Percentiles rank a stretch among this genome's conserved stretches.
Conservation (phyloP, 2,888 invertebrate genomes). For the Dicyrtoma fusca region DNA sequence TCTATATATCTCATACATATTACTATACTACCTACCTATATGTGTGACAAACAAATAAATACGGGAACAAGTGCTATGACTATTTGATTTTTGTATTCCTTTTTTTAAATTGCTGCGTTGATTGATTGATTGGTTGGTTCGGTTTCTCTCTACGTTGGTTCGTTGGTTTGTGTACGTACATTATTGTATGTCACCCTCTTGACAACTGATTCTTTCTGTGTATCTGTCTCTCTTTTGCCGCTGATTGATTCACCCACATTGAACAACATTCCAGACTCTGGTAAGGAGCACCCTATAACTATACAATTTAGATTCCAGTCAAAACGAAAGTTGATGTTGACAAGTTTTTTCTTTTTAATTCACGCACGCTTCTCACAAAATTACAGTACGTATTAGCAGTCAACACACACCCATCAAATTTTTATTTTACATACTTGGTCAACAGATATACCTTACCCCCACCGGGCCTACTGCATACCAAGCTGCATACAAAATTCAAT, state of each 20-base stretch:
- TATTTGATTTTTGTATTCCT: constrained; percentile 49
- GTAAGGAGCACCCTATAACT: constrained; percentile 45
- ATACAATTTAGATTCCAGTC: too few relatives aligned
- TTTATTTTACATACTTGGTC: too few relatives aligned
- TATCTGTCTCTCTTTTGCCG: constrained; percentile 44
- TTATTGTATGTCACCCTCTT: constrained; percentile 11
- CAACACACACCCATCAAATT: too few relatives aligned
- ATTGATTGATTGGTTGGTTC: constrained; percentile 49
- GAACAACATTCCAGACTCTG: constrained; percentile 50
- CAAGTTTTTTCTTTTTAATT: too few relatives aligned
- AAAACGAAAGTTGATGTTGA: too few relatives aligned
- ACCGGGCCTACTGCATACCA: too few relatives aligned
- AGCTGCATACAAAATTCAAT: too few relatives aligned
- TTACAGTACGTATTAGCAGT: too few relatives aligned
- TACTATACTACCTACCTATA: background rate
- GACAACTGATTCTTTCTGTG: constrained; percentile 30
- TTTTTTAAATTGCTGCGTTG: constrained; percentile 56
- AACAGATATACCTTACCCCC: too few relatives aligned
- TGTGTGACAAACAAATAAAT: background rate
- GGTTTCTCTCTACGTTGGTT: constrained; percentile 20
- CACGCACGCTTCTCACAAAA: too few relatives aligned
- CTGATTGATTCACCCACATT: constrained; percentile 38
- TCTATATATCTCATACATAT: background rate
- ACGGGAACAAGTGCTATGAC: constrained; percentile 18
- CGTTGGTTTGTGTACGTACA: constrained; percentile 11